Evolutionary conservation across 2,113 vertebrate genomes (phyloP), one percentile per base, ranked within the genome.

Genomic region (Mastomys coucha): DNA sequence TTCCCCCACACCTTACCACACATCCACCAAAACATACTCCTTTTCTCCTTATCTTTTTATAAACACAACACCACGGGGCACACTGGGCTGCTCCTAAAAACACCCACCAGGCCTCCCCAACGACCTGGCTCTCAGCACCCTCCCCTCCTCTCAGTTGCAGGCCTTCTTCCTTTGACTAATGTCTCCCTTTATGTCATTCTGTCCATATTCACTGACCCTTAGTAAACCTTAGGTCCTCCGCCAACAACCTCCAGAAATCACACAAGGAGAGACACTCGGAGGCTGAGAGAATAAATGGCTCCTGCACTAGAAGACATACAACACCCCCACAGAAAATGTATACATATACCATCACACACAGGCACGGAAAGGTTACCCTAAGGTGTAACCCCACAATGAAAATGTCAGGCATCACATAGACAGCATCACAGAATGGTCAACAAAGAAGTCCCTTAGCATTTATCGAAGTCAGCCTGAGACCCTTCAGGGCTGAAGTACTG

Each of bases 391-490:
- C 16, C 8, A 72, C 92, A 76, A 13, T 56, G 22, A 91, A 94
- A 94, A 91, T 60, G 84, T 7, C 26, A 69, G 7, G 12, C 14
- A 70, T 45, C 20, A 12, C 13, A 19, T 4, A 24, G 26, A 76
- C 11, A 6, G 94, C 67, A 91, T 49, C 70, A 13, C 51, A 91
- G 84, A 80, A 91, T 89, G 24, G 45, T 33, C 51, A 63, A 94
- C 3, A 56, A 28, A 80, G n/a, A 28, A 94, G 49, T 3, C 58
- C 5, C 86, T 87, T 88, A 70, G 51, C 22, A 31, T 84, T 80
- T 92, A 39, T 49, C 28, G 75, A 94, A 82, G 73, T 58, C 42
- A 65, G 36, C 72, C 65, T 75, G 26, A 95, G 75, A 86, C 49
- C 53, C 58, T 78, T 69, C 12, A 95, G 10, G 60, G 24, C 16